Conservation (phyloP, 2,113 vertebrate species). For the Eulemur macaco region DNA sequence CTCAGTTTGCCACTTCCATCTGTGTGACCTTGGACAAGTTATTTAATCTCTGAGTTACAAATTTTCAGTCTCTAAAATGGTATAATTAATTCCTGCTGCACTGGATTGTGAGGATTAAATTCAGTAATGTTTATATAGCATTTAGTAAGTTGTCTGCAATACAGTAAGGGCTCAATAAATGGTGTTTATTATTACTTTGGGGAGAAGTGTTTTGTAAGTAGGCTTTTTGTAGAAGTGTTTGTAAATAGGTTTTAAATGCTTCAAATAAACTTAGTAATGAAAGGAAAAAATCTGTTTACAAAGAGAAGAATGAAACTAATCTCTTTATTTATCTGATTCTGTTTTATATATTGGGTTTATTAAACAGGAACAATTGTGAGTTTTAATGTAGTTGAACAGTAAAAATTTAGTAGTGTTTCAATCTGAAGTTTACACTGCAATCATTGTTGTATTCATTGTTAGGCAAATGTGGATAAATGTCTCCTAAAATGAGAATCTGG, state of each 20-base stretch:
- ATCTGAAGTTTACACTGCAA: conserved; percentile 8
- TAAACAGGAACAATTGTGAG: conserved; percentile 19
- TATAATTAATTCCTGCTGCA: neutral
- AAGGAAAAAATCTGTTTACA: conserved; percentile 10
- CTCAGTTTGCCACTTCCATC: neutral
- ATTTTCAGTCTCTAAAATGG: conserved; percentile 1
- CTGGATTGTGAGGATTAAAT: conserved; percentile 4
- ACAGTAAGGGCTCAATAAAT: neutral
- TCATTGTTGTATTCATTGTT: neutral
- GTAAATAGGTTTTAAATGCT: conserved; percentile 6
- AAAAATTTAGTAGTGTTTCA: conserved; percentile 35
- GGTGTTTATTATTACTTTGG: neutral
- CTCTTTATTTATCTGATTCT: neutral
- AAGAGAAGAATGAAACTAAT: neutral
- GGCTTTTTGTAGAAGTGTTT: neutral
- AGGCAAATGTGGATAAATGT: conserved; percentile 29
- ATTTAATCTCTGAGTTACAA: neutral
- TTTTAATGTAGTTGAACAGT: conserved; percentile 18
- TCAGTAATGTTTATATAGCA: neutral
- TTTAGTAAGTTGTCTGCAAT: neutral
- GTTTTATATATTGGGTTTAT: neutral
- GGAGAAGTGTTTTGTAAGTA: neutral
- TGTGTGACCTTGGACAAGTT: neutral
- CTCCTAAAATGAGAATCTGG: conserved; percentile 28
- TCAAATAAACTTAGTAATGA: conserved; percentile 6